Conservation (phyloP, 2,797 vertebrate genomes). For the Epinephelus malabaricus region DNA sequence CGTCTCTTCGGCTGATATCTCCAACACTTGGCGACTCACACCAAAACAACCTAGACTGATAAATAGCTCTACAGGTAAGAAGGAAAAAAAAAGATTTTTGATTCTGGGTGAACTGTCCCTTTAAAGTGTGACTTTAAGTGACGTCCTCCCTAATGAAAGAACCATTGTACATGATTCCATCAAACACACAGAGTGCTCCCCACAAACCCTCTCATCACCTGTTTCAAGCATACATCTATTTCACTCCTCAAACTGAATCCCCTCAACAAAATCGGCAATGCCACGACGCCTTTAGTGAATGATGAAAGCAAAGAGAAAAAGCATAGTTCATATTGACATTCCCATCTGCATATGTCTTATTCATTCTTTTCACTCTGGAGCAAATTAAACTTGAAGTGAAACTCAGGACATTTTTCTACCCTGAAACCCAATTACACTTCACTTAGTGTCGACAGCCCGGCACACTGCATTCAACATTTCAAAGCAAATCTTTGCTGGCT, state of each 20-base stretch:
- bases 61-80: too few species aligned
- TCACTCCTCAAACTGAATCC: conserved; percentile 22
- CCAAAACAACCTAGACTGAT: too few species aligned
- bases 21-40: too few species aligned
- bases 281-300: conserved; percentile 37
- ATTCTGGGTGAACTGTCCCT: too few species aligned
- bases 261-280: conserved; percentile 34
- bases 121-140: neutral
- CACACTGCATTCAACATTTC: conserved; percentile 53
- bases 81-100: too few species aligned
- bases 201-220: conserved; percentile 22
- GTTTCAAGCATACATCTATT: conserved; percentile 33
- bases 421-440: conserved; percentile 65
- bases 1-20: too few species aligned
- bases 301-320: conserved; percentile 49
- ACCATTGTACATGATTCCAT: conserved; percentile 5
- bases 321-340: conserved; percentile 36
- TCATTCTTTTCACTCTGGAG: conserved; percentile 44
- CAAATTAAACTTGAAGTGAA: conserved; percentile 63
- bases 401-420: conserved; percentile 55
- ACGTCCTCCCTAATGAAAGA: neutral
- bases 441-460: conserved; percentile 53
- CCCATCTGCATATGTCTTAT: conserved; percentile 61
- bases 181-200: conserved; percentile 20
- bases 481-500: conserved; percentile 55